Evolutionary conservation across 2,113 vertebrate genomes (phyloP).

Genomic region (Seriola aureovittata): DNA sequence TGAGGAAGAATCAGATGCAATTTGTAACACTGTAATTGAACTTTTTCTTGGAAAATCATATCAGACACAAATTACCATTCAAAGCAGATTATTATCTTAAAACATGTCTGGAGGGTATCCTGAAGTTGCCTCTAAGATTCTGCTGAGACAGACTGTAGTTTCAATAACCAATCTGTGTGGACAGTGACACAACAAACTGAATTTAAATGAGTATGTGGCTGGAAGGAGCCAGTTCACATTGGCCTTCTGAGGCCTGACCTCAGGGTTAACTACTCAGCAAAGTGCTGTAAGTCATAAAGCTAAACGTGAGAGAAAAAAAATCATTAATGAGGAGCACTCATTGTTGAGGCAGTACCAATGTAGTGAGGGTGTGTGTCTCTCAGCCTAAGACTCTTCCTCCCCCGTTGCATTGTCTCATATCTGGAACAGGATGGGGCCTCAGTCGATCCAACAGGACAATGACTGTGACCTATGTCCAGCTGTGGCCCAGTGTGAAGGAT

Average conservation of each 20-base stretch:
- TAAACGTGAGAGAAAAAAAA: slow-evolving; percentile 53
- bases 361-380: slow-evolving; percentile 13
- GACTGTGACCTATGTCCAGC: slow-evolving; percentile 19
- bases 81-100: neutral
- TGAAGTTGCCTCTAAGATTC: neutral
- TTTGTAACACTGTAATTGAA: no score
- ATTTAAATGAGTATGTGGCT: slow-evolving; percentile 11
- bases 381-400: slow-evolving; percentile 8
- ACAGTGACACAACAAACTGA: slow-evolving; percentile 8
- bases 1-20: neutral
- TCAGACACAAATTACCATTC: no score
- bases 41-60: no score
- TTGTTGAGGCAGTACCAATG: slow-evolving; percentile 12
- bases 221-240: slow-evolving; percentile 8
- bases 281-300: slow-evolving; percentile 69
- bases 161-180: neutral
- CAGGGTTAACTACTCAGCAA: slow-evolving; percentile 56
- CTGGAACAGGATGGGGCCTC: slow-evolving; percentile 33
- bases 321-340: slow-evolving; percentile 33
- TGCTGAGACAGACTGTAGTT: neutral
- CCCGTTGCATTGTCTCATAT: slow-evolving; percentile 42
- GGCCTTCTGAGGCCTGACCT: slow-evolving; percentile 40
- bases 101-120: neutral
- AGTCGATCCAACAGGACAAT: slow-evolving; percentile 2
- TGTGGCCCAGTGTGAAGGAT: slow-evolving; percentile 14